A percentile compares a stretch with the other conserved stretches of the same genome.
Evolutionary conservation across 2,888 invertebrate genomes (phyloP).

Genomic region (Dasypogon diadema): DNA sequence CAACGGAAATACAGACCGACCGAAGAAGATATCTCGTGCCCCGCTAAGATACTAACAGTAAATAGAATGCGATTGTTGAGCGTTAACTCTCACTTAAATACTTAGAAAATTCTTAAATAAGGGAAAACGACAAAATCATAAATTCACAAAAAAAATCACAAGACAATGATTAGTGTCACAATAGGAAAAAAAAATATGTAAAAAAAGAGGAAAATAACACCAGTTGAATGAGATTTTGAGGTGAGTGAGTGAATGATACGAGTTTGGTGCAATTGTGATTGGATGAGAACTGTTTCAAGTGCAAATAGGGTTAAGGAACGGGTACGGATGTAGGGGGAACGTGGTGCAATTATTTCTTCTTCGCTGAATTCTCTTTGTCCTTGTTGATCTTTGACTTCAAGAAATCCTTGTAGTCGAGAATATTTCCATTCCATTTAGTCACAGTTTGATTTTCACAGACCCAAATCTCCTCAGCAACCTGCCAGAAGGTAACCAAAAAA

Average conservation of each 20-base stretch:
- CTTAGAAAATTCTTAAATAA: conserved; percentile 16
- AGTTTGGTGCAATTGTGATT: conserved; percentile 2
- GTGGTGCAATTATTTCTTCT: conserved; percentile 53
- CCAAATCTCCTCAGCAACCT: conserved; percentile 99
- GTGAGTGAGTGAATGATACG: background rate
- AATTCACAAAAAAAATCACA: conserved; percentile 41
- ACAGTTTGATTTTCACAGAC: conserved; percentile 96
- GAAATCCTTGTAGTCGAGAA: conserved; percentile 95
- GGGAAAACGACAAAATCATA: conserved; percentile 16
- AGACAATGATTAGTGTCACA: conserved; percentile 32
- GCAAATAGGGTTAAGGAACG: background rate
- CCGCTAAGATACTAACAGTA: conserved; percentile 4
- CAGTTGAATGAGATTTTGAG: conserved; percentile 34
- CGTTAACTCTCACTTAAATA: conserved; percentile 18
- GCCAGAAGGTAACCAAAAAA: too few relatives aligned
- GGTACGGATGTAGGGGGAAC: background rate
- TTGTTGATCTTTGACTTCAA: conserved; percentile 88
- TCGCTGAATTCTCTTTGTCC: conserved; percentile 58
- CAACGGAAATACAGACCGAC: background rate
- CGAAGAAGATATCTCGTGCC: conserved; percentile 15
- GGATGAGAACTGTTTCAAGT: conserved; percentile 2
- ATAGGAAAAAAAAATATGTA: conserved; percentile 9
- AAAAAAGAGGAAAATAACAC: conserved; percentile 8
- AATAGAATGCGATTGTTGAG: conserved; percentile 22
- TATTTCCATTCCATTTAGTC: conserved; percentile 97